Evolutionary conservation across 1,140 invertebrate species (phyloP).

Genomic region (Neodiprion pinetum): DNA sequence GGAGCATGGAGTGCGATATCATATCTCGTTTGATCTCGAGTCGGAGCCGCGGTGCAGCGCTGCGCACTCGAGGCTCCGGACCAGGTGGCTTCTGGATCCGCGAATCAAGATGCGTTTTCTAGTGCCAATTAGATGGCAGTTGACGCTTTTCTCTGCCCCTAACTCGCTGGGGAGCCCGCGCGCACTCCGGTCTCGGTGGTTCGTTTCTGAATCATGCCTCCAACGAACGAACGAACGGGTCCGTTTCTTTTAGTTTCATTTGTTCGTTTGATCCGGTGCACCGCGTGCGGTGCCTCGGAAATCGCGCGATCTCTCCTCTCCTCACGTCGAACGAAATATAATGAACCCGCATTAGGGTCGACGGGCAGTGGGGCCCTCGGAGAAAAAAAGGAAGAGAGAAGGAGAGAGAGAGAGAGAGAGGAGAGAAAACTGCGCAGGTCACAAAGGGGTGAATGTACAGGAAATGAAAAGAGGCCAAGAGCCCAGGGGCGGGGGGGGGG

Average conservation of each 20-base stretch:
- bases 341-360: conserved; percentile 54
- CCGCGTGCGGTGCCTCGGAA: background rate
- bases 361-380: conserved; percentile 31
- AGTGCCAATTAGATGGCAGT: conserved; percentile 51
- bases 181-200: no score
- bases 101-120: conserved; percentile 35
- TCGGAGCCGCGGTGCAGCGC: background rate
- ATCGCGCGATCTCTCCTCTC: conserved; percentile 19
- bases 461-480: conserved; percentile 21
- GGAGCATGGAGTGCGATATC: background rate
- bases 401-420: conserved; percentile 13
- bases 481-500: background rate
- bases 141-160: conserved; percentile 40
- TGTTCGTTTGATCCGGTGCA: background rate
- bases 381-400: conserved; percentile 22
- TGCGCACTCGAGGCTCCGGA: background rate
- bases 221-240: no score
- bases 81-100: conserved; percentile 26
- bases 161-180: background rate
- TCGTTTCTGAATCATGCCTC: no score
- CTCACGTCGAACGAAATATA: conserved; percentile 45
- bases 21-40: background rate
- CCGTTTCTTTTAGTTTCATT: background rate
- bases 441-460: conserved; percentile 25
- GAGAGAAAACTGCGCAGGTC: conserved; percentile 17